phyloP scores from a whole-genome alignment of 2,113 vertebrate genomes.

The Grammomys surdaster region DNA sequence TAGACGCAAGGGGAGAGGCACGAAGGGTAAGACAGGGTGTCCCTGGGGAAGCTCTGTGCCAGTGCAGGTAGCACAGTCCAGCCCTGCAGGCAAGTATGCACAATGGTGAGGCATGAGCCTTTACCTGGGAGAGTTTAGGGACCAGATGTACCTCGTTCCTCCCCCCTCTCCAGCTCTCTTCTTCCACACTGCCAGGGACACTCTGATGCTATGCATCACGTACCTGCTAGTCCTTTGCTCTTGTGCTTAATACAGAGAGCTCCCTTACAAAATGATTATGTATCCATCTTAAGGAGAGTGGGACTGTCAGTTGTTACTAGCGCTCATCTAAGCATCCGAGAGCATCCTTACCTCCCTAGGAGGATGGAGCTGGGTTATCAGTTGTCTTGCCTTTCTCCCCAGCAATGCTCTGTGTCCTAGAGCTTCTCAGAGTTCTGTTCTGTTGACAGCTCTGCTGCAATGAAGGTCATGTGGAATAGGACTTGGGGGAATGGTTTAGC shows the following conservation, averaged over 20 bases:
- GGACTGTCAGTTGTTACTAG: not conserved
- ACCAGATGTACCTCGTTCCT: not conserved
- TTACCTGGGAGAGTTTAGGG: rapidly evolving
- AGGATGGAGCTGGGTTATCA: too few species aligned
- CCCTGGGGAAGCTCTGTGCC: not conserved
- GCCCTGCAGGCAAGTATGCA: rapidly evolving
- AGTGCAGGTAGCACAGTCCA: too few species aligned
- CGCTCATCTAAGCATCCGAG: not conserved
- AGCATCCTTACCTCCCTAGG: not conserved
- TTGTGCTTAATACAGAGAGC: not conserved
- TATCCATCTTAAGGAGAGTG: not conserved
- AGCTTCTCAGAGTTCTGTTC: rapidly evolving
- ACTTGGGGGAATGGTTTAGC: not conserved
- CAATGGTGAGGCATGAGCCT: rapidly evolving
- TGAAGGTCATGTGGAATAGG: not conserved
- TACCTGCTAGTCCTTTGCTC: not conserved
- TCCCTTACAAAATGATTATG: not conserved
- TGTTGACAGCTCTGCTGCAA: not conserved
- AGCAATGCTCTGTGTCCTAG: not conserved
- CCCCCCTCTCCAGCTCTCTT: not conserved
- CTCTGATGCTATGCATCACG: rapidly evolving
- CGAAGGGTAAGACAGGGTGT: rapidly evolving
- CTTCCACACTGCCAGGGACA: not conserved
- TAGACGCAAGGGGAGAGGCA: not conserved
- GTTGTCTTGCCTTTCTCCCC: too few species aligned